Evolutionary conservation across 2,888 invertebrate species (phyloP).

Genomic region (Geotrupes spiniger): DNA sequence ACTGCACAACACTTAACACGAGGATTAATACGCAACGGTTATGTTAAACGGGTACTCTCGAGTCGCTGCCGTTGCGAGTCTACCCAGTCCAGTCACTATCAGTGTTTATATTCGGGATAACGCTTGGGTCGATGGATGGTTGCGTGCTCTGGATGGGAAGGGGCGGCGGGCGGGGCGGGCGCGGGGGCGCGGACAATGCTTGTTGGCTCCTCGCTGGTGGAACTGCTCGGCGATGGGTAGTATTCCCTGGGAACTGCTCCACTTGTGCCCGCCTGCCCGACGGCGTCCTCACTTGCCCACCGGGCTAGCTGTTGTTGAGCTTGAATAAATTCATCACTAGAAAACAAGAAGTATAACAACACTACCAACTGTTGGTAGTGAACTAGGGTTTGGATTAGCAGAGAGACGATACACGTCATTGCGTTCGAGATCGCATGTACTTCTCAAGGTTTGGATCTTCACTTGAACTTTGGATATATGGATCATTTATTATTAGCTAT

Average conservation of each 20-base stretch:
- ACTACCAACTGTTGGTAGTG: conserved; percentile 50
- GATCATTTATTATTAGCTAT: too few relatives aligned
- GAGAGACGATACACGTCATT: too few relatives aligned
- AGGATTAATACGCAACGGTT: conserved; percentile 18
- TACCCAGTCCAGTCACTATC: conserved; percentile 53
- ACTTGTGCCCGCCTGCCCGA: conserved; percentile 50
- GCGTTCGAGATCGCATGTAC: too few relatives aligned
- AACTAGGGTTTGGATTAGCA: not conserved
- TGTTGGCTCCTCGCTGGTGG: conserved; percentile 56
- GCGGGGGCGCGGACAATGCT: conserved; percentile 55
- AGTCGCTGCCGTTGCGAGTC: conserved; percentile 31
- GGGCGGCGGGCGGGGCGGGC: conserved; percentile 47
- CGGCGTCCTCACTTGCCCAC: conserved; percentile 85
- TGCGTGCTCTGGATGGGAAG: conserved; percentile 50
- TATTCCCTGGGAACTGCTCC: conserved; percentile 56
- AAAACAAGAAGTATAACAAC: conserved; percentile 79
- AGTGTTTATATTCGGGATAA: conserved; percentile 77
- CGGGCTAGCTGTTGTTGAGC: conserved; percentile 95
- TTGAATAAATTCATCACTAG: conserved; percentile 97
- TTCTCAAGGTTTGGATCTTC: too few relatives aligned
- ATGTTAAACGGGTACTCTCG: conserved; percentile 2
- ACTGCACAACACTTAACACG: conserved; percentile 45
- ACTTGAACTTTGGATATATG: too few relatives aligned
- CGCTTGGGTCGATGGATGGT: conserved; percentile 59
- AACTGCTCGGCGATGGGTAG: conserved; percentile 58